Evolutionary conservation across 2,888 invertebrate species (phyloP).

Genomic region (Formica aserva): DNA sequence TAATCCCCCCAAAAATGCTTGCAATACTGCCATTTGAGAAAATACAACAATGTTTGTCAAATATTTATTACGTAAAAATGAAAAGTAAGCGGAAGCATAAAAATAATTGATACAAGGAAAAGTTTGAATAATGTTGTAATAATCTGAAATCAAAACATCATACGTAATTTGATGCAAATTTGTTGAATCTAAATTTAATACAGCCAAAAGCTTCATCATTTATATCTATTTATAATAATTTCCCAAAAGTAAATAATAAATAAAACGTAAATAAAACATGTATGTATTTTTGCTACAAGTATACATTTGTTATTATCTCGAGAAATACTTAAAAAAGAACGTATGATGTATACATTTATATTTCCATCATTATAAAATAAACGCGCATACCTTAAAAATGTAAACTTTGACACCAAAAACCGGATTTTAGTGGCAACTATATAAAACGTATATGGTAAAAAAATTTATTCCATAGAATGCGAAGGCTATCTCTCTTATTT

Average conservation of each 20-base stretch:
- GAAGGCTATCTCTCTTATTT: background rate
- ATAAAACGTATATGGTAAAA: background rate
- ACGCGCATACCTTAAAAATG: background rate
- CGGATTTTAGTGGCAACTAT: background rate
- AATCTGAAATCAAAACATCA: background rate
- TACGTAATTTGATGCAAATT: conserved; percentile 10
- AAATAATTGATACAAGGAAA: background rate
- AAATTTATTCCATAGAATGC: background rate
- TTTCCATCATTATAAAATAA: background rate
- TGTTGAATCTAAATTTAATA: background rate
- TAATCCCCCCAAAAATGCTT: background rate
- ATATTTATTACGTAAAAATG: background rate
- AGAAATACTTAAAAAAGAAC: background rate
- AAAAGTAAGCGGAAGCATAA: background rate
- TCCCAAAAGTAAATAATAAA: background rate
- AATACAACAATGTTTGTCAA: background rate
- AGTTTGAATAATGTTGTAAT: background rate
- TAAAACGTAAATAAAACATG: background rate
- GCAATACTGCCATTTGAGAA: background rate
- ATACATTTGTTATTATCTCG: background rate
- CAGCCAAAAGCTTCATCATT: background rate
- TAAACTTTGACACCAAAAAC: background rate
- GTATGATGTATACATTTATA: background rate
- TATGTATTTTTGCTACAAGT: background rate
- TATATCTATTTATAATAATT: background rate